Conservation (phyloP, 2,113 vertebrate species). For the Callipepla californica region DNA sequence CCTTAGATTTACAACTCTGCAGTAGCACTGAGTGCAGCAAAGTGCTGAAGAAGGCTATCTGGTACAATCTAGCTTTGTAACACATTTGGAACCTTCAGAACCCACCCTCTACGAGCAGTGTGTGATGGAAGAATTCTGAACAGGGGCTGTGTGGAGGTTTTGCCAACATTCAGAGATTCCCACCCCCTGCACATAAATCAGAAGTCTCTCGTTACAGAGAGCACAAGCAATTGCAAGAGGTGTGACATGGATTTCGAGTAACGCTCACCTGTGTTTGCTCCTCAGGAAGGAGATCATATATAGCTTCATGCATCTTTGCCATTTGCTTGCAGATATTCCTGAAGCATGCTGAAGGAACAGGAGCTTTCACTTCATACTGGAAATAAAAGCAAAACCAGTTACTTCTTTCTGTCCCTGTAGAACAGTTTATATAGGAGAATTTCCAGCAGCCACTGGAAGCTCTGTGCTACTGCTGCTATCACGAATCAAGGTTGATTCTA, state of each 20-base stretch:
- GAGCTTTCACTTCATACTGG: constrained; percentile 98
- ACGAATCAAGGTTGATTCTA: not conserved
- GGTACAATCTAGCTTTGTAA: not conserved
- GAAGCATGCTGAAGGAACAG: constrained; percentile 95
- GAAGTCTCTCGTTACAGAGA: not conserved
- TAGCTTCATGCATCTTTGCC: constrained; percentile 98
- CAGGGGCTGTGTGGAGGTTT: not conserved
- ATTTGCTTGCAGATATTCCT: constrained; percentile 97
- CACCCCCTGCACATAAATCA: not conserved
- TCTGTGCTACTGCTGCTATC: not conserved
- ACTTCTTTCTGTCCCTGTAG: not conserved
- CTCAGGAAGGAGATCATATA: constrained; percentile 92
- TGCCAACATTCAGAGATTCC: not conserved
- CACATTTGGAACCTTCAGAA: not conserved
- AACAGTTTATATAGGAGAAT: not conserved
- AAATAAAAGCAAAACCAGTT: constrained; percentile 24
- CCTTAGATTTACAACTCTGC: not conserved
- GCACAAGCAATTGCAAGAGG: not conserved
- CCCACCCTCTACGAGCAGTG: not conserved
- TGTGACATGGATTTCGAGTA: not conserved
- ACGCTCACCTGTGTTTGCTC: constrained; percentile 92
- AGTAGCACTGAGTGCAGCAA: not conserved
- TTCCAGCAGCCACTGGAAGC: not conserved
- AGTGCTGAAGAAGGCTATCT: not conserved
- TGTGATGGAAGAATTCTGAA: not conserved